Conservation (phyloP, 2,113 vertebrate genomes). For the Ciconia boyciana region DNA sequence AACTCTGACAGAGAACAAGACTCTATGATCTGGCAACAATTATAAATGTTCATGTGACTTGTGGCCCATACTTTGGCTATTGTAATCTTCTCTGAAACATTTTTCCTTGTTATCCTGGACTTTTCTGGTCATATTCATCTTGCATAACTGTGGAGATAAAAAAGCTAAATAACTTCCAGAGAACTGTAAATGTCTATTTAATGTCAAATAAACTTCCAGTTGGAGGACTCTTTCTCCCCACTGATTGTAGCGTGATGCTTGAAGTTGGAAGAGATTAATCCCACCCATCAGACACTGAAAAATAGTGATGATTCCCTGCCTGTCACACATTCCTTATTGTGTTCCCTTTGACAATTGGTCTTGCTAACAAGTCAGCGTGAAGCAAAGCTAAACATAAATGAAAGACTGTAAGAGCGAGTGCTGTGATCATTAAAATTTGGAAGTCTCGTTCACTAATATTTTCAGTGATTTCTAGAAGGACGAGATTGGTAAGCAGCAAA, state of each 20-base stretch:
- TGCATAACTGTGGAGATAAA: neutral
- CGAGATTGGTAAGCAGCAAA: neutral
- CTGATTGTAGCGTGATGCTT: neutral
- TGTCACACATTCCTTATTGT: neutral
- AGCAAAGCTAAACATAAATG: neutral
- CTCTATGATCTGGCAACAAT: neutral
- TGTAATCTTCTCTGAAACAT: neutral
- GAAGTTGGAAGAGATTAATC: neutral
- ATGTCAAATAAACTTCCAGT: neutral
- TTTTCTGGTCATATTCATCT: neutral
- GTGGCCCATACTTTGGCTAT: neutral
- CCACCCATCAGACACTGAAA: neutral
- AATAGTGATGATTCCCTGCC: neutral
- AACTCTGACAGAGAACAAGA: neutral
- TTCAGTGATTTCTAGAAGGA: neutral
- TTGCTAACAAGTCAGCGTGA: neutral
- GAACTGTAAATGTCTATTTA: neutral
- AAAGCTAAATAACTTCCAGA: neutral
- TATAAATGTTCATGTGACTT: neutral
- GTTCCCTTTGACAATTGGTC: neutral
- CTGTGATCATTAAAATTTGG: neutral
- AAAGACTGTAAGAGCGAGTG: neutral
- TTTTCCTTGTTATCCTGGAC: neutral
- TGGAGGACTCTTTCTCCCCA: neutral
- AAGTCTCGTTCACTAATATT: neutral